Evolutionary conservation across 2,797 vertebrate genomes (phyloP).

Genomic region (Carcharodon carcharias): DNA sequence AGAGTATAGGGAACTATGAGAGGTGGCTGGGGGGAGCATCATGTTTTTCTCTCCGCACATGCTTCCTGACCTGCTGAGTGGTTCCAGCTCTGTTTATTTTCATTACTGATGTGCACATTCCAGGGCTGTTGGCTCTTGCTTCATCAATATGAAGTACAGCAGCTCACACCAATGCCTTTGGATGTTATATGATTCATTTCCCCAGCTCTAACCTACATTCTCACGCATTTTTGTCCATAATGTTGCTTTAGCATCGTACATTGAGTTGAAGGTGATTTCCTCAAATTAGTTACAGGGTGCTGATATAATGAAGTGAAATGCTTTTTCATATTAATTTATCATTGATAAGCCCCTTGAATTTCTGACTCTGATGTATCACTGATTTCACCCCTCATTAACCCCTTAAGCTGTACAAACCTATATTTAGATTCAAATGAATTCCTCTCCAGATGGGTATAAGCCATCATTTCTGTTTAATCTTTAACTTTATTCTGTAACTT

Average conservation of each 20-base stretch:
- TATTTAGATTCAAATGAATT: conserved; percentile 12
- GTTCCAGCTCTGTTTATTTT: neutral
- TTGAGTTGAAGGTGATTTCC: neutral
- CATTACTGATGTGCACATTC: neutral
- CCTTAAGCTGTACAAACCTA: neutral
- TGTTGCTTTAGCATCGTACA: neutral
- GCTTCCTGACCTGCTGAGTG: neutral
- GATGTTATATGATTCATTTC: neutral
- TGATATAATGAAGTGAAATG: neutral
- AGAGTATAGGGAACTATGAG: too few species aligned
- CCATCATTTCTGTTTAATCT: neutral
- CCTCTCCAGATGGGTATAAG: neutral
- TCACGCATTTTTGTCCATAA: neutral
- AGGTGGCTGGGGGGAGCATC: too few species aligned
- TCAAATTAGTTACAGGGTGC: neutral
- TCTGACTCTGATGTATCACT: neutral
- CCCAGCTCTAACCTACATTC: neutral
- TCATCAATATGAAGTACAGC: neutral
- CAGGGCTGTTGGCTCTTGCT: neutral
- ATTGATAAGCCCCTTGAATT: neutral
- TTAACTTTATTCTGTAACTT: neutral
- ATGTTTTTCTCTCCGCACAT: neutral
- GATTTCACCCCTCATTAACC: neutral
- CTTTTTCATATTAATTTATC: neutral
- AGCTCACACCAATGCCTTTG: neutral